Evolutionary conservation across 2,888 invertebrate species (phyloP).

Genomic region (Uloborus plumipes): DNA sequence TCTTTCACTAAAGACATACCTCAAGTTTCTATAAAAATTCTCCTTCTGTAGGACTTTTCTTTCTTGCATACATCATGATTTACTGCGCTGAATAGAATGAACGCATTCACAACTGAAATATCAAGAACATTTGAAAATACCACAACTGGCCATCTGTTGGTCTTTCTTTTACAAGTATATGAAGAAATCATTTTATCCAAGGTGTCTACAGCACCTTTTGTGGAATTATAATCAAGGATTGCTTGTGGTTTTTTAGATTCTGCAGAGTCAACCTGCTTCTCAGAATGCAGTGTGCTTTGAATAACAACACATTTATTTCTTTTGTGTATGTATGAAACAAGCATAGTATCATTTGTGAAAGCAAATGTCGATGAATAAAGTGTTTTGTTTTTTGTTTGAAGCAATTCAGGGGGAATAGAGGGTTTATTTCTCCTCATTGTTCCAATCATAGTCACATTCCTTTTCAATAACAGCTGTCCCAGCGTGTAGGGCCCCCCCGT

Average conservation of each 20-base stretch:
- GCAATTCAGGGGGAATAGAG: not conserved
- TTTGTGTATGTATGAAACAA: conserved; percentile 9
- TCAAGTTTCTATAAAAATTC: not conserved
- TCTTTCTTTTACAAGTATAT: not conserved
- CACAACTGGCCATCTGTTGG: not conserved
- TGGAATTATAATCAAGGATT: conserved; percentile 3
- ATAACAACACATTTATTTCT: conserved; percentile 5
- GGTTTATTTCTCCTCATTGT: conserved; percentile 6
- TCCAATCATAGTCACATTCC: too few relatives aligned
- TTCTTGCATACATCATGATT: not conserved
- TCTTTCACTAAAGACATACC: not conserved
- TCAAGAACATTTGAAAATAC: conserved; percentile 10
- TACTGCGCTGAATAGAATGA: not conserved
- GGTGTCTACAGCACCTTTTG: conserved; percentile 11
- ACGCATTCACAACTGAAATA: not conserved
- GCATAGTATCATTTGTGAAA: conserved; percentile 1
- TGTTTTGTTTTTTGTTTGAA: conserved; percentile 1
- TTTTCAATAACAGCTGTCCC: too few relatives aligned
- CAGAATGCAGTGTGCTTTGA: not conserved
- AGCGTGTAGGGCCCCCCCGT: too few relatives aligned
- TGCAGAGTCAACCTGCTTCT: not conserved
- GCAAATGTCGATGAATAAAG: not conserved
- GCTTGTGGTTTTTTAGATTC: conserved; percentile 9
- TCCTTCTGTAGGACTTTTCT: not conserved
- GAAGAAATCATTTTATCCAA: not conserved